phyloP scores from a whole-genome alignment of 1,140 invertebrate species.

The Drosophila repletoides region DNA sequence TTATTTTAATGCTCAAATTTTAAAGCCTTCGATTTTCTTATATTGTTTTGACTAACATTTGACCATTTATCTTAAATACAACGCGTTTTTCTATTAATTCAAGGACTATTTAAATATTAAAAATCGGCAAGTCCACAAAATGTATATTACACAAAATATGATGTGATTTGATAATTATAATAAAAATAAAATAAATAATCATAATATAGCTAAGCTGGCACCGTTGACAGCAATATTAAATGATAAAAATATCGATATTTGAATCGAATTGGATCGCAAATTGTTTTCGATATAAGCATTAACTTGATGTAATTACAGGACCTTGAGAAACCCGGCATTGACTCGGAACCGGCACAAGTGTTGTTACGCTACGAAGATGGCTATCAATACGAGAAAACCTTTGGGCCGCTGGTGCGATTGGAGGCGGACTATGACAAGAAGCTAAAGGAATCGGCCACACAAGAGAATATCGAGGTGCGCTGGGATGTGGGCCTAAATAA shows the following conservation, averaged over 20 bases:
- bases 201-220: no score
- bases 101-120: no score
- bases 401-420: constrained; percentile 97
- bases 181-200: no score
- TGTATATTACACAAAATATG: no score
- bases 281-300: neutral
- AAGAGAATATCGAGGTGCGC: constrained; percentile 98
- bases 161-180: no score
- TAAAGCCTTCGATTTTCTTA: no score
- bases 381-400: constrained; percentile 99
- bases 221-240: no score
- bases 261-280: neutral
- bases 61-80: neutral
- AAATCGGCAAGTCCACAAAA: no score
- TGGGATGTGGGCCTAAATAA: constrained; percentile 99
- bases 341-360: constrained; percentile 98
- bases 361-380: constrained; percentile 98
- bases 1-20: no score
- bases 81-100: no score
- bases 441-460: constrained; percentile 98
- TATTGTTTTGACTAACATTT: no score
- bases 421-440: constrained; percentile 99
- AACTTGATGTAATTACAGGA: constrained; percentile 83
- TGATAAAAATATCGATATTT: neutral
- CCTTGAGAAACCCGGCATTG: constrained; percentile 97